Evolutionary conservation across 2,797 vertebrate genomes (phyloP).

Genomic region (Euthynnus affinis): DNA sequence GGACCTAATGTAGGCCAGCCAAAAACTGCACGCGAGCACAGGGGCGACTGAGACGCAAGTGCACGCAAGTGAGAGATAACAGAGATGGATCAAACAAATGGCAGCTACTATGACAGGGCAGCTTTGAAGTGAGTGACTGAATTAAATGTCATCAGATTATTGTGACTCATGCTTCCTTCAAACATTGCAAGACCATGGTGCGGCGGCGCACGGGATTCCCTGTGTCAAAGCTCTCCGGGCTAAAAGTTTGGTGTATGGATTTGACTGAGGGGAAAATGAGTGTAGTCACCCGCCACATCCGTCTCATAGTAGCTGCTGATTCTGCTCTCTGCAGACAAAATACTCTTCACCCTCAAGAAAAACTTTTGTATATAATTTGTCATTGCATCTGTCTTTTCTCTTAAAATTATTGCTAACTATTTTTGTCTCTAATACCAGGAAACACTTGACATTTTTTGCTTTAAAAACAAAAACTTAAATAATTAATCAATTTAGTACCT

Average conservation of each 20-base stretch:
- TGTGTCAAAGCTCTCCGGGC: conserved; percentile 8
- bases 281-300: neutral
- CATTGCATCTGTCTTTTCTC: neutral
- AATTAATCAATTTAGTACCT: too few species aligned
- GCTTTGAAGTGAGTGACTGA: conserved; percentile 50
- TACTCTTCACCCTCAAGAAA: neutral
- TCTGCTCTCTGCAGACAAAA: conserved; percentile 1
- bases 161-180: conserved; percentile 48
- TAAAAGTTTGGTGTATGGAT: conserved; percentile 10
- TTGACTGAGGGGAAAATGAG: conserved; percentile 7
- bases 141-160: conserved; percentile 44
- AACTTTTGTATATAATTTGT: neutral
- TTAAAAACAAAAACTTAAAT: too few species aligned
- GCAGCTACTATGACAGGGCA: conserved; percentile 28
- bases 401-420: neutral
- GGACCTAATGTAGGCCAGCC: conserved; percentile 23
- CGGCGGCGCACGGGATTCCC: conserved; percentile 24
- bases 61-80: conserved; percentile 38
- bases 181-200: conserved; percentile 28
- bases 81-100: conserved; percentile 48
- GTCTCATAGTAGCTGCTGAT: neutral
- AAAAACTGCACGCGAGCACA: conserved; percentile 35
- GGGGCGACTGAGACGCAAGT: conserved; percentile 18
- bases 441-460: too few species aligned
- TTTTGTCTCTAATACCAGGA: too few species aligned